These are phyloP conservation scores for Microcebus ravelobensis DNA, from an alignment of 2,113 vertebrate genomes.

Conservation along the genomic window DNA sequence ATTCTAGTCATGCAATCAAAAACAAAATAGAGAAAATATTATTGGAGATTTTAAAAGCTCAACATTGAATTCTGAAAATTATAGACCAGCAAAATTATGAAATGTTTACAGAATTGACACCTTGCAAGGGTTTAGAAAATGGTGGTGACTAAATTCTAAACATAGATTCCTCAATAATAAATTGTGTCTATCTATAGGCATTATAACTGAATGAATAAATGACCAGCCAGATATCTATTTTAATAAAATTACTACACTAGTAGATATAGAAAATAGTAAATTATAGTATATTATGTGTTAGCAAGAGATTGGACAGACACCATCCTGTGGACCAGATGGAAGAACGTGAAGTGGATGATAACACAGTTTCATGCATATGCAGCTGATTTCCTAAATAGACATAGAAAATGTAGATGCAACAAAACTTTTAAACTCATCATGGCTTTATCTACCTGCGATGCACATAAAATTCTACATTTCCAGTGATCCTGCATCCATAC, in stretches of 20 bases:
- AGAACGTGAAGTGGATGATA: not conserved
- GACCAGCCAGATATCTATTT: not conserved
- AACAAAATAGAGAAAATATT: not conserved
- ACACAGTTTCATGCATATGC: not conserved
- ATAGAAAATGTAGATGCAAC: constrained; percentile 5
- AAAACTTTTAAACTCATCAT: not conserved
- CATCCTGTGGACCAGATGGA: not conserved
- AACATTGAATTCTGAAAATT: not conserved
- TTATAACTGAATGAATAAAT: not conserved
- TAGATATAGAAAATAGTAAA: not conserved
- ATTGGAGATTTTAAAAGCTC: constrained; percentile 9
- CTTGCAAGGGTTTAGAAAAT: not conserved
- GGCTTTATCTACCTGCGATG: not conserved
- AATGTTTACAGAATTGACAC: not conserved
- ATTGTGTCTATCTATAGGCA: not conserved
- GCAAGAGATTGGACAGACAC: constrained; percentile 1
- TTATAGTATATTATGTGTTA: not conserved
- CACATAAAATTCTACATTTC: not conserved
- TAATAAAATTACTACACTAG: not conserved
- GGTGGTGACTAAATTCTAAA: not conserved
- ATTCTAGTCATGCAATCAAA: not conserved
- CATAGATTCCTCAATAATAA: not conserved
- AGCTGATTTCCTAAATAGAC: not conserved
- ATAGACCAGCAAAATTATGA: not conserved
- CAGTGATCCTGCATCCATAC: not conserved